These are phyloP conservation scores for Tenthredo notha DNA, from an alignment of 2,888 invertebrate species.

Conservation along the genomic window DNA sequence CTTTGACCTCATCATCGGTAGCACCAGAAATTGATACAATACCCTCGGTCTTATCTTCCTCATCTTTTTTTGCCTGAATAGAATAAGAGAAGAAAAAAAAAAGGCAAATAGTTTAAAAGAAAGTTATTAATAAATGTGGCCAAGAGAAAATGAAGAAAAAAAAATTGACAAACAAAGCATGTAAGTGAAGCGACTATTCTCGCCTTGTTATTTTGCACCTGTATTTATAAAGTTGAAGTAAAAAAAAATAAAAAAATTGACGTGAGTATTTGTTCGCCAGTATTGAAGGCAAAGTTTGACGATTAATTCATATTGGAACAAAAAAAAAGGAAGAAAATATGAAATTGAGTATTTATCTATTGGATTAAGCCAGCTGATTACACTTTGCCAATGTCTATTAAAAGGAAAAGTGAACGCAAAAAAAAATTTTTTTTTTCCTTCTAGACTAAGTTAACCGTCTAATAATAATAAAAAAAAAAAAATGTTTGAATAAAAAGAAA, in stretches of 20 bases:
- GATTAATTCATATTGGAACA: neutral
- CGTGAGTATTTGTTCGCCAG: neutral
- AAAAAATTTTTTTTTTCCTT: neutral
- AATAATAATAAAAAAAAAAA: neutral
- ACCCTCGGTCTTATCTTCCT: slow-evolving; percentile 82
- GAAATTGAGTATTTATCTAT: too few relatives aligned
- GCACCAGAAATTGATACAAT: slow-evolving; percentile 80
- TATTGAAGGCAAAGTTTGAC: neutral
- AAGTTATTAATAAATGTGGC: neutral
- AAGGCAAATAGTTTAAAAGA: neutral
- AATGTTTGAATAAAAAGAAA: neutral
- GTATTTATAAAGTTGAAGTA: neutral
- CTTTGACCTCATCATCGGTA: slow-evolving; percentile 82
- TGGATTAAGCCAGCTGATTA: neutral
- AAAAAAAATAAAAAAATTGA: neutral
- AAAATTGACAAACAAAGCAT: neutral
- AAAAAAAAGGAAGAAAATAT: neutral
- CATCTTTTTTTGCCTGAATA: slow-evolving; percentile 80
- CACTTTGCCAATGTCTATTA: neutral
- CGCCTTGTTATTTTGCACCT: neutral
- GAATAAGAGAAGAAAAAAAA: neutral
- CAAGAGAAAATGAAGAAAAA: neutral
- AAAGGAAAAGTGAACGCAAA: neutral
- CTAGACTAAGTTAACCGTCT: neutral
- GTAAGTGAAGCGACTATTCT: neutral